Evolutionary conservation across 2,888 invertebrate species (phyloP).

Genomic region (Acleris literana): DNA sequence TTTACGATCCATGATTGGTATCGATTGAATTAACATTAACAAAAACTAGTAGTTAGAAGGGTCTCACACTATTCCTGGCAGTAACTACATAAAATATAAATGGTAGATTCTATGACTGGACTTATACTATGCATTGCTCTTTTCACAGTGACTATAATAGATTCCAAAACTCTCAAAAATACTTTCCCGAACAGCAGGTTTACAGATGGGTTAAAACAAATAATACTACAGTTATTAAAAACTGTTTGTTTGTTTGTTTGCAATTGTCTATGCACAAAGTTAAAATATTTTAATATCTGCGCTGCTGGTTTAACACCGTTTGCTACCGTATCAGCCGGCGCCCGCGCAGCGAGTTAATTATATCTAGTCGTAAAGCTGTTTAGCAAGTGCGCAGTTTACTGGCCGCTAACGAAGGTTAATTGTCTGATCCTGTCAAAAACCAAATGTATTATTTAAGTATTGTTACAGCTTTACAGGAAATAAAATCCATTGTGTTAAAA

Average conservation of each 20-base stretch:
- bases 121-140: no score
- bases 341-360: slow-evolving; percentile 62
- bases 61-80: no score
- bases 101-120: no score
- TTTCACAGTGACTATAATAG: no score
- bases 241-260: no score
- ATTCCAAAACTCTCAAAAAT: no score
- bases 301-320: not conserved
- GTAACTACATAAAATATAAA: no score
- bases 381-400: slow-evolving; percentile 70
- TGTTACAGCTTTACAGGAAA: slow-evolving; percentile 15
- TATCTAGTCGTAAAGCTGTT: slow-evolving; percentile 67
- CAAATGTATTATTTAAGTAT: slow-evolving; percentile 16
- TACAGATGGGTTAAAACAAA: no score
- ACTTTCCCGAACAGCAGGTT: no score
- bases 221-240: no score
- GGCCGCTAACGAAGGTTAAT: slow-evolving; percentile 71
- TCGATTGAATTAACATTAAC: no score
- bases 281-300: not conserved
- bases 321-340: slow-evolving; percentile 24
- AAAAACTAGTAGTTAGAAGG: no score
- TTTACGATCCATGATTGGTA: not conserved
- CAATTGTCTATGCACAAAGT: not conserved
- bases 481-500: slow-evolving; percentile 17
- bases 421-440: slow-evolving; percentile 52